Base-by-base conservation (phyloP, 2,888 invertebrate genomes). In the Acleris cristana region DNA sequence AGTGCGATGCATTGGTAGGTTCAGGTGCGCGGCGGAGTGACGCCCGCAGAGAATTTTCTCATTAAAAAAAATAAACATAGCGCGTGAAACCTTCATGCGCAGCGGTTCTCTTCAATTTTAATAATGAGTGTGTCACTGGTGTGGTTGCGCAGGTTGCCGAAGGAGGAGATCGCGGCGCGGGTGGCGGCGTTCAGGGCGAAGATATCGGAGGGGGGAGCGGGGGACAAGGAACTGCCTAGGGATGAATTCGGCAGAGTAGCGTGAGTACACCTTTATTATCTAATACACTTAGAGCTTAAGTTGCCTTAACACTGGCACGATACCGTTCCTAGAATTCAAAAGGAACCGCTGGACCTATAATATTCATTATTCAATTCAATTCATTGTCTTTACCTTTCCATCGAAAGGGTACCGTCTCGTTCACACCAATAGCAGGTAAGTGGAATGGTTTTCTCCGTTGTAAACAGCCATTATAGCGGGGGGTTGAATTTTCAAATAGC, bases 181-280 rank as follows among this genome's bases (percentile, higher is more conserved):
- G 97, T 99, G 73, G 95, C 96, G 68, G 96, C 96, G 63, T 99
- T 97, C 91, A 94, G 99, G 68, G 95, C 95, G 78, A 96, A 98
- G 94, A 93, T 99, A 79, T 95, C 97, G 87, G 97, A 85, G 95
- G 94, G 83, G 53, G 90, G 74, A 89, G 90, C 84, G 57, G 90
- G 74, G 88, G 90, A 90, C 52, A 93, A 91, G 80, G 89, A 96
- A 79, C 92, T 95, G 79, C 93, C 95, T 55, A 93, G 94, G 77
- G 97, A 98, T 93, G 97, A 97, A 88, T 96, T 96, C 90, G 98
- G 98, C 63, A 94, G 98, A 87, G 95, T 97, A 80, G 94, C 94
- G 93, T 91, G 76, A 93, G 90, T 91, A 77, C 44, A 16, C 18
- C 52, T 52, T 45, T 14, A 45, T 21, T 26, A 14, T 55, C 10